phyloP scores from a whole-genome alignment of 2,888 invertebrate genomes.

The Rutpela maculata region DNA sequence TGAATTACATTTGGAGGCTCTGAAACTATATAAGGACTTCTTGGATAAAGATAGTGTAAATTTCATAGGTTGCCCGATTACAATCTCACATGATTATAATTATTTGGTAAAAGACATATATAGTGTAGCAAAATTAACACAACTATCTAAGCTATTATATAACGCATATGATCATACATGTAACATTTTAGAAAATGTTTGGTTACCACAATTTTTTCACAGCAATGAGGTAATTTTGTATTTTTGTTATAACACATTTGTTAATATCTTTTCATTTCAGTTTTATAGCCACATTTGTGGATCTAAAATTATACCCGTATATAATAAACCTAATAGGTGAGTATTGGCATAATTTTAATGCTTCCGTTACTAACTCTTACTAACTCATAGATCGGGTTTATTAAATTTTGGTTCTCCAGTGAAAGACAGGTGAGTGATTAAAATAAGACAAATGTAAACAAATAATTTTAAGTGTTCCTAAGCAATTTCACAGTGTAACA shows the following conservation, averaged over 20 bases:
- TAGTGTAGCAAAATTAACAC: conserved; percentile 80
- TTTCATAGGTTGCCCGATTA: conserved; percentile 77
- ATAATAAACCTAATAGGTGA: conserved; percentile 79
- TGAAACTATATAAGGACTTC: conserved; percentile 82
- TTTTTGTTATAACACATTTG: conserved; percentile 9
- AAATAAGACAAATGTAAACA: neutral
- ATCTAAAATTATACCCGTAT: conserved; percentile 77
- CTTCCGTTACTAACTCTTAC: conserved; percentile 49
- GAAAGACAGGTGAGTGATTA: conserved; percentile 64
- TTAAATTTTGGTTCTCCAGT: conserved; percentile 65
- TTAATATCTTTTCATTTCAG: conserved; percentile 74
- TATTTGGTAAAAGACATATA: conserved; percentile 77
- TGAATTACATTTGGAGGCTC: conserved; percentile 80
- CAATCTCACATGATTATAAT: conserved; percentile 77
- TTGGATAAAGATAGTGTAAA: conserved; percentile 79
- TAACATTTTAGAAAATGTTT: conserved; percentile 82
- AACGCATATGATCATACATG: conserved; percentile 88
- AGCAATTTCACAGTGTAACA: no score
- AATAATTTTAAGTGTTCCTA: neutral
- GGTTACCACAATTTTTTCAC: conserved; percentile 87
- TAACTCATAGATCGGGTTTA: conserved; percentile 55
- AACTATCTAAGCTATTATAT: conserved; percentile 86
- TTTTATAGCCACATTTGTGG: conserved; percentile 85
- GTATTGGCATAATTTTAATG: conserved; percentile 60
- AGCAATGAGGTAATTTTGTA: conserved; percentile 82